phyloP scores from a whole-genome alignment of 1,140 invertebrate species.

The Drosophila melanica region DNA sequence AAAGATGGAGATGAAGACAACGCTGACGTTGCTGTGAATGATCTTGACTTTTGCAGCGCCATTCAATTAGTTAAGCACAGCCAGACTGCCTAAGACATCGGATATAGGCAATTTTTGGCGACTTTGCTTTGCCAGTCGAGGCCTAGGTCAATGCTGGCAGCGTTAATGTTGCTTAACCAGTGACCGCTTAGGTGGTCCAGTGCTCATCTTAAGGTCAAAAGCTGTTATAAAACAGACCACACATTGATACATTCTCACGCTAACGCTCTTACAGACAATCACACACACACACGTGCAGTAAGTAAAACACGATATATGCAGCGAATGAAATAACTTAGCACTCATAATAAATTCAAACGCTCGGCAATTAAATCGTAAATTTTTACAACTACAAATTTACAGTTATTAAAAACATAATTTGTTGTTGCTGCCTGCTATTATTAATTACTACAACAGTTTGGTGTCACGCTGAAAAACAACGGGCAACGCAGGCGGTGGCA shows the following conservation, averaged over 20 bases:
- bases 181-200: slow-evolving; percentile 52
- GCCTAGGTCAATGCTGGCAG: slow-evolving; percentile 57
- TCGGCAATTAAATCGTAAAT: slow-evolving; percentile 79
- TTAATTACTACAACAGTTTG: slow-evolving; percentile 81
- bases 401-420: slow-evolving; percentile 82
- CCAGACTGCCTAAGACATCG: slow-evolving; percentile 5
- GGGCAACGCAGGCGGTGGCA: slow-evolving; percentile 14
- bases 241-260: slow-evolving; percentile 6
- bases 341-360: slow-evolving; percentile 78
- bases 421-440: slow-evolving; percentile 73
- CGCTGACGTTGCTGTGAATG: slow-evolving; percentile 17
- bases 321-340: slow-evolving; percentile 57
- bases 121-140: slow-evolving; percentile 38
- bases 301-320: slow-evolving; percentile 35
- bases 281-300: background rate
- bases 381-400: slow-evolving; percentile 83
- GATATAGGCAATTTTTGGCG: background rate
- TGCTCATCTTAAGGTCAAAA: slow-evolving; percentile 42
- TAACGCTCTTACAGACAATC: slow-evolving; percentile 4
- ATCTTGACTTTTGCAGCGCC: slow-evolving; percentile 42
- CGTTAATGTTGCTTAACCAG: background rate
- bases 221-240: slow-evolving; percentile 6
- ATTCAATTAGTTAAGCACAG: slow-evolving; percentile 34
- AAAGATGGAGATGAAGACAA: slow-evolving; percentile 23
- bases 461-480: slow-evolving; percentile 75